Conservation (phyloP, 2,113 vertebrate species). For the Morone chrysops region DNA sequence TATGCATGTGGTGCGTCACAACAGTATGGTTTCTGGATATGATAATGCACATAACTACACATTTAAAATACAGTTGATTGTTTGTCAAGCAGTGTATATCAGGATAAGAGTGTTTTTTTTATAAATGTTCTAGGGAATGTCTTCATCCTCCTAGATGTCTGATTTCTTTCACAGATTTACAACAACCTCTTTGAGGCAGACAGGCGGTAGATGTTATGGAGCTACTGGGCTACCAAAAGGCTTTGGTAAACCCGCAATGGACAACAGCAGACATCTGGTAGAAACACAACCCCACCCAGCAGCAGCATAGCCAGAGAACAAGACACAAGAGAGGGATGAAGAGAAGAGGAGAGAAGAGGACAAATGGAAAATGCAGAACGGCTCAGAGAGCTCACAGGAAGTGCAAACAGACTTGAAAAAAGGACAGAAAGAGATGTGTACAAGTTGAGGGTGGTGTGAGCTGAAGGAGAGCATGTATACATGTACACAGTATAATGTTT, state of each 20-base stretch:
- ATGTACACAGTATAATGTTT: conserved; percentile 80
- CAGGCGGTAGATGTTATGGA: conserved; percentile 61
- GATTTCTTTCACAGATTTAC: conserved; percentile 50
- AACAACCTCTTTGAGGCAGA: conserved; percentile 53
- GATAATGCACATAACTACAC: conserved; percentile 49
- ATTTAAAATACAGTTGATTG: conserved; percentile 9
- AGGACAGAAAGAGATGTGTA: conserved; percentile 43
- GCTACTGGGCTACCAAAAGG: conserved; percentile 78
- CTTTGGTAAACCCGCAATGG: conserved; percentile 72
- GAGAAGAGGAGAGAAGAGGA: conserved; percentile 27
- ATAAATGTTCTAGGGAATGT: not conserved
- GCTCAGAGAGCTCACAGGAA: conserved; percentile 54
- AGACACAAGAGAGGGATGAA: conserved; percentile 43
- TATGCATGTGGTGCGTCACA: conserved; percentile 36
- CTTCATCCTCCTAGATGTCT: conserved; percentile 15
- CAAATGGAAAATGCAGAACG: conserved; percentile 39
- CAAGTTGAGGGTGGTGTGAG: conserved; percentile 69
- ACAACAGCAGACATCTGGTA: conserved; percentile 79
- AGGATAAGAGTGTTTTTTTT: conserved; percentile 11
- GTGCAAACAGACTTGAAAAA: conserved; percentile 53
- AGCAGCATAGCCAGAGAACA: conserved; percentile 72
- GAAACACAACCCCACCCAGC: conserved; percentile 76
- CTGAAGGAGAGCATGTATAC: conserved; percentile 67
- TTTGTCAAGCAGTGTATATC: conserved; percentile 27
- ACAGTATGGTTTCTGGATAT: conserved; percentile 23